A percentile compares a stretch with the other conserved stretches of the same genome.
These are phyloP conservation scores for Nephila pilipes DNA, from an alignment of 1,140 invertebrate genomes.

Conservation along the genomic window DNA sequence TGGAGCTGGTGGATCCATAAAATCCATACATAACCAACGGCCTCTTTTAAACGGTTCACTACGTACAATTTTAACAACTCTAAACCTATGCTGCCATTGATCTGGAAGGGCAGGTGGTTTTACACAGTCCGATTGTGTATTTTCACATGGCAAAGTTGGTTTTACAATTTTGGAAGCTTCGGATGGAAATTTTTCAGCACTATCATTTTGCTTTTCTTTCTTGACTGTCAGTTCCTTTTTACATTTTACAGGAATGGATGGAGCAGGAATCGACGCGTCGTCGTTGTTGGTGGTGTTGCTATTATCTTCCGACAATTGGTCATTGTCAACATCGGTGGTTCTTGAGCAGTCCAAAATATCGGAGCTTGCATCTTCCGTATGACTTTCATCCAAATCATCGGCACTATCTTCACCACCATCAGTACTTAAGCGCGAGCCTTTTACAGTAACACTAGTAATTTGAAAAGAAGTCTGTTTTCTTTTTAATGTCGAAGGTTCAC, in stretches of 20 bases:
- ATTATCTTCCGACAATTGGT: constrained; percentile 77
- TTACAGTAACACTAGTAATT: constrained; percentile 93
- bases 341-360: constrained; percentile 82
- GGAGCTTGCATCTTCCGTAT: constrained; percentile 89
- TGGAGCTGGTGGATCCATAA: constrained; percentile 88
- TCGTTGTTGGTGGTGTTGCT: constrained; percentile 68
- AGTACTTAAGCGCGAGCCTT: constrained; percentile 87
- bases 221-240: constrained; percentile 52
- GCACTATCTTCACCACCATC: constrained; percentile 95
- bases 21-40: constrained; percentile 97
- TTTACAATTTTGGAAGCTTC: constrained; percentile 63
- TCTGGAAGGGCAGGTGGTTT: constrained; percentile 74
- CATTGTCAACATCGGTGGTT: constrained; percentile 79
- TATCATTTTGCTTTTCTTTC: constrained; percentile 38
- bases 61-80: constrained; percentile 97
- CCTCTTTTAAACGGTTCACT: constrained; percentile 96
- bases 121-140: constrained; percentile 6
- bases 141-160: constrained; percentile 43
- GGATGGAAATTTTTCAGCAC: constrained; percentile 62
- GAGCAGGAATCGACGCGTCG: constrained; percentile 37
- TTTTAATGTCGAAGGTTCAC: constrained; percentile 76
- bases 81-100: constrained; percentile 86
- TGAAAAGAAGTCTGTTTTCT: constrained; percentile 95
- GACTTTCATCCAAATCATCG: constrained; percentile 95
- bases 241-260: constrained; percentile 70